A percentile compares a stretch with the other conserved stretches of the same genome.
Evolutionary conservation across 2,113 vertebrate genomes (phyloP).

Genomic region (Spilogale gracilis): DNA sequence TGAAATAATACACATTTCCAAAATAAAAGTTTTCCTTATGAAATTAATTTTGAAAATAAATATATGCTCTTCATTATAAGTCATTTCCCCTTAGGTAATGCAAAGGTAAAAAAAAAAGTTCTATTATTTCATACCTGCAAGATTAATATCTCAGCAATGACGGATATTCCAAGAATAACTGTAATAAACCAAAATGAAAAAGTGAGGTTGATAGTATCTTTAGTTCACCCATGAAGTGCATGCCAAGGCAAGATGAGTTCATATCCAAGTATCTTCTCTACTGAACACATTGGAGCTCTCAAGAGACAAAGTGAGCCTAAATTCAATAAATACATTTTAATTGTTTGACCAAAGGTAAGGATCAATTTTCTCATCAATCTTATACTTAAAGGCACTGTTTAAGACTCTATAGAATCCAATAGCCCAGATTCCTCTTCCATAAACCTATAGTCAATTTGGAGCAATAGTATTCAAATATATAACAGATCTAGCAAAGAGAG

Average conservation of each 20-base stretch:
- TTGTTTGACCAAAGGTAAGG: neutral
- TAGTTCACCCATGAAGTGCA: conserved; percentile 36
- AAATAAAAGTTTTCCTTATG: conserved; percentile 61
- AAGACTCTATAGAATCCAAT: neutral
- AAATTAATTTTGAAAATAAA: conserved; percentile 75
- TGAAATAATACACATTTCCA: conserved; percentile 41
- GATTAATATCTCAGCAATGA: conserved; percentile 79
- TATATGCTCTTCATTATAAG: conserved; percentile 46
- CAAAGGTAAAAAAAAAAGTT: conserved; percentile 68
- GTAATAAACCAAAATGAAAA: conserved; percentile 80
- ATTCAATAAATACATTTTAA: neutral
- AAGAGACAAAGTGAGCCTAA: conserved; percentile 36
- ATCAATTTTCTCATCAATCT: neutral
- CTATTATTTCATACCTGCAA: conserved; percentile 71
- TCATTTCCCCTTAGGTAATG: conserved; percentile 75
- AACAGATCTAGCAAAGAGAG: neutral
- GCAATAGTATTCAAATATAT: neutral
- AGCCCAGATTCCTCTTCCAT: neutral
- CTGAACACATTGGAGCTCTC: neutral
- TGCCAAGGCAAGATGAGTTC: conserved; percentile 6
- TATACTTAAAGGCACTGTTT: neutral
- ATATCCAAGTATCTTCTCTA: neutral
- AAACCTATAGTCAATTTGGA: neutral
- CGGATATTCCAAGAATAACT: conserved; percentile 73
- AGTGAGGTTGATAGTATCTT: conserved; percentile 61